Base-by-base conservation (phyloP, 1,140 invertebrate species). In the Neomicropteryx cornuta region DNA sequence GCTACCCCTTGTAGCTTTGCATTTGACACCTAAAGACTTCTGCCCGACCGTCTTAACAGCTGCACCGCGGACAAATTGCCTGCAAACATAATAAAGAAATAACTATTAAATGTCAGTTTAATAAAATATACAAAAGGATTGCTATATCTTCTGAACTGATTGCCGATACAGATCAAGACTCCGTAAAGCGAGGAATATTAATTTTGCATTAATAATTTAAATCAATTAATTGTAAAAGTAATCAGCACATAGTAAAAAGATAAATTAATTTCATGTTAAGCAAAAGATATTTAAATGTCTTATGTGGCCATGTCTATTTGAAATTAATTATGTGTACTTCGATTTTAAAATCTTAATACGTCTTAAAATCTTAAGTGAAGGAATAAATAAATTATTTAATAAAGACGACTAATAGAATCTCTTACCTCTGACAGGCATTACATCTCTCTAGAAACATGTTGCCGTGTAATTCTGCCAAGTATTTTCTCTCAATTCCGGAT, bases 401-500 rank as follows among this genome's bases (percentile, higher is more conserved):
- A 36, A 33, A 30, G 24, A 28, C 20, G 31, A 38, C 31, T 19
- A 49, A 8, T 4, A 17, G 21, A 33, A 33, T 39, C 20, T 44
- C 44, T 48, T 71, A 90, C 87, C 77, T 88, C 60, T 80, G 72
- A 70, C 95, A 99, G 53, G 81, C 77, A 51, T 82, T 80, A 60
- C 95, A 99, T 55, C 94, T 81, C 65, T 97, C 92, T 30, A 89
- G 74, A 64, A 95, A 98, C 83, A 99, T 97, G 59, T 99, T 98
- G 22, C 96, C 96, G 73, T 99, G 96, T 19, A 99, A 67, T 66
- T 99, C 96, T 22, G 93, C 78, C 37, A 99, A 62, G 56, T 81
- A 66, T 45, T 79, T 73, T 39, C 93, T 71, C 10, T 76, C 62
- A 41, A 97, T 62, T 11, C 92, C 92, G 24, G 88, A 93, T 50